Base-by-base conservation (phyloP, 2,797 vertebrate species). In the Craterocephalus amniculus region DNA sequence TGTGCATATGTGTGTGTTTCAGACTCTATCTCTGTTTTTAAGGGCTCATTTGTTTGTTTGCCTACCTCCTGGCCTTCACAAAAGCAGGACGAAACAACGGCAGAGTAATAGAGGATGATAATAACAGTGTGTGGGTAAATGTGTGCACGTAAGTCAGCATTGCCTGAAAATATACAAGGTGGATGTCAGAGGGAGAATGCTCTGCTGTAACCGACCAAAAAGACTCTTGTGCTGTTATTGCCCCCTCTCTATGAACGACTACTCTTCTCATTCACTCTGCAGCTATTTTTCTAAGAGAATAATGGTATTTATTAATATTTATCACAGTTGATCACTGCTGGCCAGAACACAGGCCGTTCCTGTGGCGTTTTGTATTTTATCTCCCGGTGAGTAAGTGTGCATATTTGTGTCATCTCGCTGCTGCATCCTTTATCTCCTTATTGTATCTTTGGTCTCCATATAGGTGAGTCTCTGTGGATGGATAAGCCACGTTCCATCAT, bases 281-380 rank as follows among this genome's bases (percentile, higher is more conserved):
- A 54, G 70, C 64, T 74, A 24, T 73, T 74, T 81, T 72, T 75
- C 63, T 76, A 67, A 38, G 36, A 71, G 80, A 68, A 84, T 89
- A 82, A 86, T 89, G 71, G 74, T 79, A 74, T 90, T 86, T 88
- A 89, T 92, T 88, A 87, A 91, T 90, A 89, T 88, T 88, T 90
- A 90, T 89, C 85, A 80, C 70, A 64, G 81, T 74, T 88, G 81
- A 92, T 91, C 83, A 89, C 84, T 79, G 67, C 76, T 86, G 73
- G 82, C 69, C 74, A 83, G 64, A 74, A 87, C 82, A 70, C 58
- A 62, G 70, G 84, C 59, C 72, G 62, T 82, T 74, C 83, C 55
- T 72, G 58, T 80, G 70, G 59, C 63, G 40, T 76, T 86, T 76
- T 87, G 35, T 70, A 70, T 85, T 78, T 76, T 61, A 58, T 84